Percentiles rank a stretch among this genome's conserved stretches.
phyloP scores from a whole-genome alignment of 2,888 invertebrate genomes.

The Enchytraeus crypticus region DNA sequence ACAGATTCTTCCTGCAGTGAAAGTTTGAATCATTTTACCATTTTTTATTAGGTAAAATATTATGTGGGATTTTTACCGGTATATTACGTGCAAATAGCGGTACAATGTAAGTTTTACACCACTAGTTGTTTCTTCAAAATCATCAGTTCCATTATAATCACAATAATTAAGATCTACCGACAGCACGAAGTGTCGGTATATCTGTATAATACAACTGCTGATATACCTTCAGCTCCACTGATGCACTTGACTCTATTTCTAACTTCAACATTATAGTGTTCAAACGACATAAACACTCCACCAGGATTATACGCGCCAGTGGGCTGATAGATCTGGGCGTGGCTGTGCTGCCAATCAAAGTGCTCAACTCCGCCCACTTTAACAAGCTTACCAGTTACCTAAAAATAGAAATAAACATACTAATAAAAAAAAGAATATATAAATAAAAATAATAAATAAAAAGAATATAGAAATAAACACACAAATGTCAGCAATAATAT shows the following conservation, averaged over 20 bases:
- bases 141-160: no score
- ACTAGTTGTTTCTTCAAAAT: no score
- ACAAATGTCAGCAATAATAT: no score
- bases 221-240: slow-evolving; percentile 77
- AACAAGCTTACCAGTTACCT: slow-evolving; percentile 76
- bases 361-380: slow-evolving; percentile 55
- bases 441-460: background rate
- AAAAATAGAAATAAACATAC: slow-evolving; percentile 12
- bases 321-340: slow-evolving; percentile 79
- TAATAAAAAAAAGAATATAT: background rate
- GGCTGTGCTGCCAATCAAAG: slow-evolving; percentile 91
- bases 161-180: no score
- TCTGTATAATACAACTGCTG: no score
- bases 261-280: slow-evolving; percentile 94
- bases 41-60: no score
- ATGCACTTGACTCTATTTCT: slow-evolving; percentile 91
- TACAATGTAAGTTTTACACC: no score
- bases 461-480: background rate
- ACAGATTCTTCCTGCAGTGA: no score
- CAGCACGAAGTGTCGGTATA: no score
- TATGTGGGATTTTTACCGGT: no score
- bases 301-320: slow-evolving; percentile 78
- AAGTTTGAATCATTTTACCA: no score
- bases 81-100: no score
- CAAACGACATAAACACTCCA: slow-evolving; percentile 90